phyloP scores from a whole-genome alignment of 2,797 vertebrate species.

The Acanthornis magna region DNA sequence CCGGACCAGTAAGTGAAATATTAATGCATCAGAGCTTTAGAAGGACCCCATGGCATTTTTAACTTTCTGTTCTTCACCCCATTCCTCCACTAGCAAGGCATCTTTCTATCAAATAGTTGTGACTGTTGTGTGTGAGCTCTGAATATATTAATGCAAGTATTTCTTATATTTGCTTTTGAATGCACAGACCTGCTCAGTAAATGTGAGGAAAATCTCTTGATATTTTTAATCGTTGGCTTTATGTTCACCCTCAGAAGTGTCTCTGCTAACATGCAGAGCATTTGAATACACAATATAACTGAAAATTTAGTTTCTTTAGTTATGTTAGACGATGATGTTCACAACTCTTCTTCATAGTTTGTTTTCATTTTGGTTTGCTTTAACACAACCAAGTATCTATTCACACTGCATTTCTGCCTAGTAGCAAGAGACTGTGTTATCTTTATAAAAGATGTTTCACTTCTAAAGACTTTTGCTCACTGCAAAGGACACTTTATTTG shows the following conservation, averaged over 20 bases:
- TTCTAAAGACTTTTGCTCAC: slow-evolving; percentile 57
- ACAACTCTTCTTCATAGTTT: slow-evolving; percentile 17
- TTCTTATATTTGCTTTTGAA: slow-evolving; percentile 33
- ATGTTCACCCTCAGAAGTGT: neutral
- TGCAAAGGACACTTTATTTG: slow-evolving; percentile 53
- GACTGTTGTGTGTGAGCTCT: neutral
- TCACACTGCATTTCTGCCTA: slow-evolving; percentile 36
- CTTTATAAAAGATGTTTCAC: slow-evolving; percentile 44
- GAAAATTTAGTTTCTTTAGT: neutral
- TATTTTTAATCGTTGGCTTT: neutral
- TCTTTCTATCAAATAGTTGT: neutral
- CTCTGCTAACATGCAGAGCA: neutral
- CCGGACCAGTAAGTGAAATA: neutral
- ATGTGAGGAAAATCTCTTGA: neutral
- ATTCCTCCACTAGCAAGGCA: neutral
- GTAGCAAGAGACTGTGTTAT: slow-evolving; percentile 29
- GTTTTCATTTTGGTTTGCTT: slow-evolving; percentile 49
- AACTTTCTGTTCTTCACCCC: neutral
- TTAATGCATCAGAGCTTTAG: neutral
- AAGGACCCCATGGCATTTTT: neutral
- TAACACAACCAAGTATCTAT: slow-evolving; percentile 28
- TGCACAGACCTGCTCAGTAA: slow-evolving; percentile 5
- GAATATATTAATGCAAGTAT: neutral
- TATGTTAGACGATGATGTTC: neutral
- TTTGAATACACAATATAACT: neutral